Percentiles rank a stretch among this genome's conserved stretches.
These are phyloP conservation scores for Belonocnema kinseyi DNA, from an alignment of 1,140 invertebrate species.

Conservation along the genomic window DNA sequence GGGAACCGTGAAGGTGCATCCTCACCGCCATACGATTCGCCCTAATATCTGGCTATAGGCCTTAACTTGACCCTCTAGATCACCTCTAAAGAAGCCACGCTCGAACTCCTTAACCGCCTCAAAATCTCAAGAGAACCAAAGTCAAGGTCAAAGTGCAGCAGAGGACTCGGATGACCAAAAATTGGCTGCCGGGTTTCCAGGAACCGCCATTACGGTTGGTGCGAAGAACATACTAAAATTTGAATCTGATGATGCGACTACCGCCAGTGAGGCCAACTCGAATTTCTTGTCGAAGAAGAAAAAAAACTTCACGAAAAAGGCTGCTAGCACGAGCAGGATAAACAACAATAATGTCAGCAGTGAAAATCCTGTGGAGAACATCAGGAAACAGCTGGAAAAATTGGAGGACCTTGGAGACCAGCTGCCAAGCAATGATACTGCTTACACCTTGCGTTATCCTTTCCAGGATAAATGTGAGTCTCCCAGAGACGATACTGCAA, in stretches of 20 bases:
- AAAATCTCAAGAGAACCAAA: slow-evolving; percentile 59
- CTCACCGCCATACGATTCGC: slow-evolving; percentile 73
- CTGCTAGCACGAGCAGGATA: slow-evolving; percentile 50
- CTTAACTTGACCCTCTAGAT: slow-evolving; percentile 75
- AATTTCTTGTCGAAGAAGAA: slow-evolving; percentile 63
- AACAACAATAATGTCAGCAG: slow-evolving; percentile 70
- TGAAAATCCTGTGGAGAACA: slow-evolving; percentile 84
- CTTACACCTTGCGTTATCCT: slow-evolving; percentile 84
- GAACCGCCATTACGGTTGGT: slow-evolving; percentile 22
- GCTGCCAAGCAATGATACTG: slow-evolving; percentile 83
- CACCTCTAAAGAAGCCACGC: slow-evolving; percentile 68
- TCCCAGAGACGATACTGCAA: slow-evolving; percentile 27
- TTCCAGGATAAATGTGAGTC: slow-evolving; percentile 81
- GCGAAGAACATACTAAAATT: slow-evolving; percentile 61
- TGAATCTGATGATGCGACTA: slow-evolving; percentile 71
- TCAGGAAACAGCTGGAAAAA: slow-evolving; percentile 85
- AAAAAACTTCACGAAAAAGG: slow-evolving; percentile 73
- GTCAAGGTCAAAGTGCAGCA: slow-evolving; percentile 52
- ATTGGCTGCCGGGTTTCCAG: slow-evolving; percentile 50
- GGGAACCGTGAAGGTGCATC: slow-evolving; percentile 69
- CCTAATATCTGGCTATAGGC: slow-evolving; percentile 76
- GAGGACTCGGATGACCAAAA: slow-evolving; percentile 56
- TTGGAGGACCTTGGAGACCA: slow-evolving; percentile 88
- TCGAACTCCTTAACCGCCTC: slow-evolving; percentile 66
- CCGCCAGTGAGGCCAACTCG: slow-evolving; percentile 69